phyloP scores from a whole-genome alignment of 2,888 invertebrate species.

The Yponomeuta malinellus region DNA sequence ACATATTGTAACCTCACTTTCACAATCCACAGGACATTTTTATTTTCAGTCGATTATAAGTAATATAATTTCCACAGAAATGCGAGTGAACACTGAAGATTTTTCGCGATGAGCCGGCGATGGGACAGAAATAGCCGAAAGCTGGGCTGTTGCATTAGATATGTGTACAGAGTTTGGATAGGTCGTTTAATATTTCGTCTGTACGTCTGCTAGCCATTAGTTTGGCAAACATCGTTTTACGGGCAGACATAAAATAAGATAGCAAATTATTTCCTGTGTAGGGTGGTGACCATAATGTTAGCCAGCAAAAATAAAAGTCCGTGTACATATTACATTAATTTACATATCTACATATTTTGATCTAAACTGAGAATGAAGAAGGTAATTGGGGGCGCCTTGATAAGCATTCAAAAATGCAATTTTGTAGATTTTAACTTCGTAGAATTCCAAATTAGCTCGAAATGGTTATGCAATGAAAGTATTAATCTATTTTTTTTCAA shows the following conservation, averaged over 20 bases:
- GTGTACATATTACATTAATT: too few relatives aligned
- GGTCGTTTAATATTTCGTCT: slow-evolving; percentile 3
- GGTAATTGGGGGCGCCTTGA: too few relatives aligned
- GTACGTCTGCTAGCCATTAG: slow-evolving; percentile 8
- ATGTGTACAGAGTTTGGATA: not conserved
- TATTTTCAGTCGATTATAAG: not conserved
- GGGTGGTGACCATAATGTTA: not conserved
- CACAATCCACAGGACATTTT: not conserved
- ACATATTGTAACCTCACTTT: not conserved
- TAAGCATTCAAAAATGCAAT: too few relatives aligned
- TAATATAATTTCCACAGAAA: not conserved
- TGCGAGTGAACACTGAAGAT: not conserved
- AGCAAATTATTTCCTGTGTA: slow-evolving; percentile 11
- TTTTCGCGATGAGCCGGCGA: not conserved
- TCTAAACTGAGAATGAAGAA: too few relatives aligned
- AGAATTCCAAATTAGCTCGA: too few relatives aligned
- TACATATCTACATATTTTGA: too few relatives aligned
- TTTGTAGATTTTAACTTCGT: too few relatives aligned
- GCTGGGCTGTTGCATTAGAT: not conserved
- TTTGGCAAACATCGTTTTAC: slow-evolving; percentile 5
- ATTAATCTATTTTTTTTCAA: too few relatives aligned
- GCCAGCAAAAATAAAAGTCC: not conserved
- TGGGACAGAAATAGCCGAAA: not conserved
- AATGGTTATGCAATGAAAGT: too few relatives aligned
- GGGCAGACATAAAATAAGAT: not conserved